A percentile compares a stretch with the other conserved stretches of the same genome.
Evolutionary conservation across 2,888 invertebrate genomes (phyloP).

Genomic region (Ormia ochracea): DNA sequence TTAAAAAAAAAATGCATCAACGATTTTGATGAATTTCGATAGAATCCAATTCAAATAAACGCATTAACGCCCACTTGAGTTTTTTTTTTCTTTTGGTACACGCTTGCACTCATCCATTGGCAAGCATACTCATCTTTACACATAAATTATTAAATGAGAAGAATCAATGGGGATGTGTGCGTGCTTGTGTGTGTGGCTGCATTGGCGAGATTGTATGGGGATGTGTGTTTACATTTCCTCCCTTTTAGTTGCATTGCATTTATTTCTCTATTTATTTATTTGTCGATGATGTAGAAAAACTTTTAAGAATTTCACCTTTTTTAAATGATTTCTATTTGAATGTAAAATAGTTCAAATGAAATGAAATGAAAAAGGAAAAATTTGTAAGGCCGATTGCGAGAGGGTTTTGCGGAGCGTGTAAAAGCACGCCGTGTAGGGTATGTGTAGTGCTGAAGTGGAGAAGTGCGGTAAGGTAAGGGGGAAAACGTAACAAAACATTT

Average conservation of each 20-base stretch:
- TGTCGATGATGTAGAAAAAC: conserved; percentile 23
- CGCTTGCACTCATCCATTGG: not conserved
- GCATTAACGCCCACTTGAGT: conserved; percentile 41
- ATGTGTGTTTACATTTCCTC: not conserved
- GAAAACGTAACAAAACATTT: conserved; percentile 52
- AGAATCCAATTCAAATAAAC: conserved; percentile 38
- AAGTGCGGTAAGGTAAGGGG: not conserved
- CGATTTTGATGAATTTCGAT: conserved; percentile 41
- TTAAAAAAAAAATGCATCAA: conserved; percentile 25
- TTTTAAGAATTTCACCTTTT: conserved; percentile 55
- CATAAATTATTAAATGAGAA: not conserved
- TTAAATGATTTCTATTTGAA: conserved; percentile 58
- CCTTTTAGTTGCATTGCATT: conserved; percentile 13
- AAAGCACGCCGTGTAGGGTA: not conserved
- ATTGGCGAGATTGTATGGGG: too few relatives aligned
- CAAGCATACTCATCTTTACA: not conserved
- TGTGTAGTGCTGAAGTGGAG: not conserved
- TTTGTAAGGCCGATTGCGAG: conserved; percentile 14
- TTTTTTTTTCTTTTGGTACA: not conserved
- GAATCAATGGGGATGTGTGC: not conserved
- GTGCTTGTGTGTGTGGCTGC: not conserved
- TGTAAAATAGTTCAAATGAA: conserved; percentile 46
- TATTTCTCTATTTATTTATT: conserved; percentile 31
- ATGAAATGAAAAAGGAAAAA: conserved; percentile 22
- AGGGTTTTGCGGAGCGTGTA: not conserved